Percentiles rank a stretch among this genome's conserved stretches.
These are phyloP conservation scores for Cynaeus angustus DNA, from an alignment of 2,888 invertebrate genomes.

Conservation along the genomic window DNA sequence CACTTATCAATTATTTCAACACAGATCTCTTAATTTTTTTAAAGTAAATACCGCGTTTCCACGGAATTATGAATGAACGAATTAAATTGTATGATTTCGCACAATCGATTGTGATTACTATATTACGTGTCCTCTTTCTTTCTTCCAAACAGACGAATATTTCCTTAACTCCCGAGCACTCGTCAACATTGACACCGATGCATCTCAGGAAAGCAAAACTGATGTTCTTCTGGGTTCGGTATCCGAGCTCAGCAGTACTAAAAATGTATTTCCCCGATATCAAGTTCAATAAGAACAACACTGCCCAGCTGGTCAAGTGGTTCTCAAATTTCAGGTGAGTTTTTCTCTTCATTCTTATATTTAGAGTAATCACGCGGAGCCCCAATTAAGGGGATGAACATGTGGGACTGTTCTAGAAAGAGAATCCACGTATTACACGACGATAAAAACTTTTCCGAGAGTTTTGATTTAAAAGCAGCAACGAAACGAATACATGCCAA, in stretches of 20 bases:
- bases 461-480: constrained; percentile 67
- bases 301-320: constrained; percentile 99
- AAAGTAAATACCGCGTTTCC: constrained; percentile 49
- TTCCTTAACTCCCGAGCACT: constrained; percentile 92
- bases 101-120: constrained; percentile 18
- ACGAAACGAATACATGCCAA: constrained; percentile 61
- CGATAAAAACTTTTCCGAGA: constrained; percentile 65
- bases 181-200: constrained; percentile 98
- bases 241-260: constrained; percentile 98
- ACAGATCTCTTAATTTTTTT: constrained; percentile 46
- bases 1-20: constrained; percentile 51
- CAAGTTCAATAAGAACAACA: constrained; percentile 99
- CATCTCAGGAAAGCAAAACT: constrained; percentile 99
- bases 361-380: not conserved
- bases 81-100: constrained; percentile 29
- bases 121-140: constrained; percentile 28
- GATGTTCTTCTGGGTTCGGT: constrained; percentile 99
- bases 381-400: constrained; percentile 18
- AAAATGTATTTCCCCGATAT: constrained; percentile 99
- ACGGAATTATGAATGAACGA: constrained; percentile 31
- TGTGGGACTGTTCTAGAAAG: constrained; percentile 24
- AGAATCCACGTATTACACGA: constrained; percentile 33
- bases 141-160: constrained; percentile 68
- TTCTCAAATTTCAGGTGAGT: constrained; percentile 99
- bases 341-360: not conserved